phyloP scores from a whole-genome alignment of 1,140 invertebrate species.

The Drosophila fuyamai region DNA sequence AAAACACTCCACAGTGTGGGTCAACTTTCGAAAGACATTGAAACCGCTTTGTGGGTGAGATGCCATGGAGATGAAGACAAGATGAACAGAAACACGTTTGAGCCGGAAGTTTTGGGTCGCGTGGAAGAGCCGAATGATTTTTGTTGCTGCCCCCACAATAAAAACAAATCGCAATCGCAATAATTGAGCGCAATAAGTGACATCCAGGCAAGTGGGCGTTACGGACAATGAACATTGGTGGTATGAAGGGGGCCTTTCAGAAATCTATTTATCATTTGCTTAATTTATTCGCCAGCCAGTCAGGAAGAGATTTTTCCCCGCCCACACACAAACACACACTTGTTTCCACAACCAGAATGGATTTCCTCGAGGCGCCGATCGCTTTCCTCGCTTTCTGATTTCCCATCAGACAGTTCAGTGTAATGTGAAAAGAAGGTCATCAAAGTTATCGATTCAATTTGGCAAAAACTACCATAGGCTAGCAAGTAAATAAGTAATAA shows the following conservation, averaged over 20 bases:
- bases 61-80: slow-evolving; percentile 8
- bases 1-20: slow-evolving; percentile 2
- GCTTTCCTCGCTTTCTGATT: slow-evolving; percentile 43
- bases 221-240: slow-evolving; percentile 4
- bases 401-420: slow-evolving; percentile 64
- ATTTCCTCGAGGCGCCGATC: slow-evolving; percentile 24
- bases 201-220: slow-evolving; percentile 35
- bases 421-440: slow-evolving; percentile 40
- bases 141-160: slow-evolving; percentile 10
- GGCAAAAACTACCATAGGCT: not conserved
- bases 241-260: not conserved
- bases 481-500: not conserved
- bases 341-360: slow-evolving; percentile 21
- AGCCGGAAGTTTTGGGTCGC: slow-evolving; percentile 43
- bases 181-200: slow-evolving; percentile 56
- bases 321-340: slow-evolving; percentile 19
- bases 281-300: slow-evolving; percentile 30
- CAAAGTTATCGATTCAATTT: slow-evolving; percentile 19
- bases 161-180: slow-evolving; percentile 26
- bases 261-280: slow-evolving; percentile 30
- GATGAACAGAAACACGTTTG: slow-evolving; percentile 32
- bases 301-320: slow-evolving; percentile 44
- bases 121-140: slow-evolving; percentile 17
- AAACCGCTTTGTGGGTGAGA: slow-evolving; percentile 39
- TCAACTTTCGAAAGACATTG: slow-evolving; percentile 59